Base-by-base conservation (phyloP, 2,113 vertebrate genomes). In the Xerus inauris region DNA sequence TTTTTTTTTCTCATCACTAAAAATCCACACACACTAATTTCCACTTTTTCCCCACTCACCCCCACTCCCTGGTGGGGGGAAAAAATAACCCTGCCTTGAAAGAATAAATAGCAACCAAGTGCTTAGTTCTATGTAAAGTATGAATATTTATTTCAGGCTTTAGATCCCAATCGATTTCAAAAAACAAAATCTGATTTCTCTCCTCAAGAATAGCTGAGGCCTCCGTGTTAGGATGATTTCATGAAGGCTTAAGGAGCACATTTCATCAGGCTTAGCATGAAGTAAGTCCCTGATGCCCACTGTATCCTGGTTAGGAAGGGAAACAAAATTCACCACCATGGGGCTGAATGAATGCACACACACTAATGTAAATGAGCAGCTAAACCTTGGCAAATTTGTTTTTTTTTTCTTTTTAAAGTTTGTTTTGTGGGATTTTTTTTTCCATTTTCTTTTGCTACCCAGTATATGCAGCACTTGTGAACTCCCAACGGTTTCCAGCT, bases 61-160 rank as follows among this genome's bases (percentile, higher is more conserved):
- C 89, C 85, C 62, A 82, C 76, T 87, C 79, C 80, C 80, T 92
- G 84, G 22, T 26, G n/a, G 62, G n/a, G 16, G 24, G 28, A 24
- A 35, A 19, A 45, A 93, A 87, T 20, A 95, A 86, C 64, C 97
- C 91, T 95, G 92, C 94, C 93, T 97, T 96, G 84, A 92, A 96
- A 62, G 59, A 98, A 98, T 94, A 98, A 98, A 96, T 87, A 97
- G 97, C 96, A 98, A 98, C 97, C 97, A 96, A 98, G 98, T 98
- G 98, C 97, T 98, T 98, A 97, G 97, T 93, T 97, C 91, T 96
- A 98, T 9, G 40, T 96, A 97, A 98, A 97, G 95, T 97, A 97
- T 97, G 98, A 98, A 98, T 97, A 96, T 99, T 99, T 98, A 98
- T 99, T 98, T 98, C 94, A 98, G 98, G 98, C 97, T 98, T 98